A percentile compares a stretch with the other conserved stretches of the same genome.
These are phyloP conservation scores for Epizoanthus fatuus DNA, from an alignment of 92 coral and sea anemone genomes.

Conservation along the genomic window DNA sequence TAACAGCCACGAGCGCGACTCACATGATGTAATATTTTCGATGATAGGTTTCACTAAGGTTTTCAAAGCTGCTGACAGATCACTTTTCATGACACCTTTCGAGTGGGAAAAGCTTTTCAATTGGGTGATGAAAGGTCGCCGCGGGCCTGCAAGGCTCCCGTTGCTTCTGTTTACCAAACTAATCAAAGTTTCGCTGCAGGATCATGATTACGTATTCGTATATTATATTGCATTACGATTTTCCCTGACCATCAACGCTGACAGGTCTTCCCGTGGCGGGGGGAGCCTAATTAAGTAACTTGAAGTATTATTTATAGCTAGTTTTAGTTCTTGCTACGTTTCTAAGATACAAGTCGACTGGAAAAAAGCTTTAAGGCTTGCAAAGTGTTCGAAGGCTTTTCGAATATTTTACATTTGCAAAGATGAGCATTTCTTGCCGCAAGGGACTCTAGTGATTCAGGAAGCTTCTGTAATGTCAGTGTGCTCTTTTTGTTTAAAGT, in stretches of 20 bases:
- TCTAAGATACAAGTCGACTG: slow-evolving; percentile 13
- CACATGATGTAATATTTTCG: slow-evolving; percentile 1
- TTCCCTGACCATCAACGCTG: slow-evolving; percentile 54
- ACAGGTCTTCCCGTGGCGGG: slow-evolving; percentile 46
- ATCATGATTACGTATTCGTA: slow-evolving; percentile 86
- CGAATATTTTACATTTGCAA: slow-evolving; percentile 2
- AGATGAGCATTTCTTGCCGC: slow-evolving; percentile 34
- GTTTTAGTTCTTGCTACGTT: neutral
- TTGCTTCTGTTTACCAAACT: slow-evolving; percentile 89
- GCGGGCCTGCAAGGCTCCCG: slow-evolving; percentile 45
- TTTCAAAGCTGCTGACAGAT: slow-evolving; percentile 30
- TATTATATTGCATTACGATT: slow-evolving; percentile 72
- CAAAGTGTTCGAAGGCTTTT: slow-evolving; percentile 10
- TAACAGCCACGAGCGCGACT: neutral
- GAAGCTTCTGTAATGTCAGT: slow-evolving; percentile 68
- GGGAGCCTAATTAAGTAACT: slow-evolving; percentile 36
- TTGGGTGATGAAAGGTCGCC: slow-evolving; percentile 49
- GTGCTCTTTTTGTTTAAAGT: slow-evolving; percentile 67
- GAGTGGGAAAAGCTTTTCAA: slow-evolving; percentile 45
- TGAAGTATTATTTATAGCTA: slow-evolving; percentile 22
- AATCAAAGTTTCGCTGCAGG: slow-evolving; percentile 87
- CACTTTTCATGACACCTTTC: slow-evolving; percentile 40
- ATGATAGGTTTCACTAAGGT: slow-evolving; percentile 9
- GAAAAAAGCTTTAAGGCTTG: neutral
- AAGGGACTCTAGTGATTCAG: slow-evolving; percentile 33